Evolutionary conservation across 1,140 invertebrate species (phyloP).

Genomic region (Drosophila asahinai): DNA sequence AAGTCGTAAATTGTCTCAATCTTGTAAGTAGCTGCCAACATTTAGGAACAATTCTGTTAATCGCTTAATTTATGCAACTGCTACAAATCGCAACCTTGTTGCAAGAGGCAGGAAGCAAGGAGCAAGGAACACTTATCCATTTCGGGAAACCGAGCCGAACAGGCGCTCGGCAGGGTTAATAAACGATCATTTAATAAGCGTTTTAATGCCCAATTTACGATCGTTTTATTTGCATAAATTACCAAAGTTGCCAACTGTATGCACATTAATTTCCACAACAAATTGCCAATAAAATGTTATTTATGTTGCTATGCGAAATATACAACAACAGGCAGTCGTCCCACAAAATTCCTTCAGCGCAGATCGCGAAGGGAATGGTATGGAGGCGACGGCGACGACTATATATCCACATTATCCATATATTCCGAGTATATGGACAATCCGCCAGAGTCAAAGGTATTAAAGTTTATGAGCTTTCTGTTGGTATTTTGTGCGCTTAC

Average conservation of each 20-base stretch:
- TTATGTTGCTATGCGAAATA: slow-evolving; percentile 68
- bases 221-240: slow-evolving; percentile 85
- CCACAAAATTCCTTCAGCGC: slow-evolving; percentile 58
- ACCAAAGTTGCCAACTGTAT: slow-evolving; percentile 80
- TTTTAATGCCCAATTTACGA: slow-evolving; percentile 85
- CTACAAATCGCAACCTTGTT: slow-evolving; percentile 78
- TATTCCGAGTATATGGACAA: slow-evolving; percentile 19
- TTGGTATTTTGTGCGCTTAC: slow-evolving; percentile 47
- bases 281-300: slow-evolving; percentile 85
- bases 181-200: slow-evolving; percentile 84
- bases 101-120: slow-evolving; percentile 23
- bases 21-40: slow-evolving; percentile 76
- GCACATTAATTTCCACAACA: slow-evolving; percentile 78
- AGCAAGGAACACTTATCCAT: slow-evolving; percentile 39
- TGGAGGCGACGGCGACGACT: slow-evolving; percentile 36
- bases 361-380: slow-evolving; percentile 17
- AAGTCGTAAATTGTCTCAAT: slow-evolving; percentile 70
- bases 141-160: slow-evolving; percentile 9
- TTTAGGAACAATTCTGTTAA: slow-evolving; percentile 77
- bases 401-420: slow-evolving; percentile 40
- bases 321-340: slow-evolving; percentile 14
- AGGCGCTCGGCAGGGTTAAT: slow-evolving; percentile 51
- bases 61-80: slow-evolving; percentile 73
- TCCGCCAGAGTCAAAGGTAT: slow-evolving; percentile 49
- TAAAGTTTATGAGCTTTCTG: slow-evolving; percentile 65